Evolutionary conservation across 1,140 invertebrate species (phyloP).

Genomic region (Ephestia elutella): DNA sequence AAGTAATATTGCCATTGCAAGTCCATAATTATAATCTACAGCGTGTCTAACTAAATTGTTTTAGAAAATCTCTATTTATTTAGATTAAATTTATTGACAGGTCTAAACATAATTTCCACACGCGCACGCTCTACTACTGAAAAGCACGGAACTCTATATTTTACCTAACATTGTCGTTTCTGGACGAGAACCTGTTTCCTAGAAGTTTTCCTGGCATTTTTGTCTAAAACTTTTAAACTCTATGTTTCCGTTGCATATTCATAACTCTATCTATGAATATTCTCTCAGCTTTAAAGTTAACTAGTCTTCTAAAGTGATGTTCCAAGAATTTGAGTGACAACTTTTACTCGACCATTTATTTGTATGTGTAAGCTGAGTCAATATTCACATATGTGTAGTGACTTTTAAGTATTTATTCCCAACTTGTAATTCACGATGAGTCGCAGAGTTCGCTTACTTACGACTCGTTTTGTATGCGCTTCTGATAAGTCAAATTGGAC

Average conservation of each 20-base stretch:
- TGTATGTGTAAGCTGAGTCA: neutral
- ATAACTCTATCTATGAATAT: slow-evolving; percentile 36
- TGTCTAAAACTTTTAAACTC: slow-evolving; percentile 18
- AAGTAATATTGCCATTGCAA: too few species aligned
- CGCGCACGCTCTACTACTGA: neutral
- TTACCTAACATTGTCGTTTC: slow-evolving; percentile 53
- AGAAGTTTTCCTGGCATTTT: slow-evolving; percentile 47
- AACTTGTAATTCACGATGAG: slow-evolving; percentile 8
- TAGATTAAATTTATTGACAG: too few species aligned
- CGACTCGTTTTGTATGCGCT: slow-evolving; percentile 9
- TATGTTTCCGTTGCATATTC: slow-evolving; percentile 37
- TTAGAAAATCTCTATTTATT: too few species aligned
- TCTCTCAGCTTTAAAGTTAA: neutral
- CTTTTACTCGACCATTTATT: neutral
- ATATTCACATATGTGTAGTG: slow-evolving; percentile 1
- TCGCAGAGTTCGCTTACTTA: slow-evolving; percentile 1
- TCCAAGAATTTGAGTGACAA: neutral
- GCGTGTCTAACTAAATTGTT: too few species aligned
- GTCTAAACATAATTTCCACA: too few species aligned
- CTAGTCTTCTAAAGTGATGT: too few species aligned
- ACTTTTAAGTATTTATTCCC: slow-evolving; percentile 7
- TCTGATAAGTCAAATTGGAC: slow-evolving; percentile 18
- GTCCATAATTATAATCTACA: too few species aligned
- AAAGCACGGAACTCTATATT: neutral
- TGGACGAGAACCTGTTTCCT: slow-evolving; percentile 41